Conservation (phyloP, 2,113 vertebrate genomes). For the Petrocephalus zakoni region DNA sequence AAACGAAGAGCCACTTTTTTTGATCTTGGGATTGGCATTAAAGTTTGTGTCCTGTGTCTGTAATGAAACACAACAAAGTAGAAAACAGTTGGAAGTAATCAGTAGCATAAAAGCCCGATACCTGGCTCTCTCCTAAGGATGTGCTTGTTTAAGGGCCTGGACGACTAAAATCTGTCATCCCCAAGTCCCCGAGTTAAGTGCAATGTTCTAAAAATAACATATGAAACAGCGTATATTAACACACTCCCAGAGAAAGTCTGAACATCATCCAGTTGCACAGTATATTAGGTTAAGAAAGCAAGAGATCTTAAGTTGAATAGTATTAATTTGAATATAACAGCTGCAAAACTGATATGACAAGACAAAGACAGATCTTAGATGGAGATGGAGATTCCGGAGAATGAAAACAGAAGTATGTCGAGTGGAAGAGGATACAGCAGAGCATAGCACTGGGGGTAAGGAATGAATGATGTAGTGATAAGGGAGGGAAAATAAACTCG, state of each 20-base stretch:
- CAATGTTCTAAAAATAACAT: not conserved
- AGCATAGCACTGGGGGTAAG: not conserved
- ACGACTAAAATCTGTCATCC: not conserved
- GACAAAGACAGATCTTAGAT: not conserved
- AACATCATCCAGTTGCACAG: not conserved
- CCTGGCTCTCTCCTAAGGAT: not conserved
- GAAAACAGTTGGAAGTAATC: not conserved
- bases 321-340: not conserved
- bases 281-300: not conserved
- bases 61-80: not conserved
- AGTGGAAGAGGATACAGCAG: not conserved
- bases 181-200: not conserved
- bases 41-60: not conserved
- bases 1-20: not conserved
- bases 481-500: not conserved
- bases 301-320: not conserved
- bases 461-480: slow-evolving; percentile 5
- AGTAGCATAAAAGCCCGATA: not conserved
- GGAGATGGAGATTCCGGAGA: not conserved
- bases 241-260: not conserved
- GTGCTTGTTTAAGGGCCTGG: not conserved
- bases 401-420: not conserved
- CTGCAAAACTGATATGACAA: not conserved
- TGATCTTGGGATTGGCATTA: not conserved
- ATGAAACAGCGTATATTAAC: not conserved